phyloP scores from a whole-genome alignment of 2,113 vertebrate genomes.

The Piaya cayana region DNA sequence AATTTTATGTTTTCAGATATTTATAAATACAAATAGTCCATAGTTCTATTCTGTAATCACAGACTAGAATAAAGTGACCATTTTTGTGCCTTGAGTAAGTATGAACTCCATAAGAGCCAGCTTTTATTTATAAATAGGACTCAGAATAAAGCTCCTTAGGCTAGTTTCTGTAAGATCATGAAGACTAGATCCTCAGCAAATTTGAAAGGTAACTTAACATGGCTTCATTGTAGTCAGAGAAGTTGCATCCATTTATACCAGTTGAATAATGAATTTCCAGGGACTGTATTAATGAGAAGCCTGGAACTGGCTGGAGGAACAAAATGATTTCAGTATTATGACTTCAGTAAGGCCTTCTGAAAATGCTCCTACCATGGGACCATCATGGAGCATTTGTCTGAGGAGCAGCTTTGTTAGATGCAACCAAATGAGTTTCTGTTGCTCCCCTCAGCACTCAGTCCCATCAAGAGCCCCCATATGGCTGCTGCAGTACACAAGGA shows the following conservation, averaged over 20 bases:
- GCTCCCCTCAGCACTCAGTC: slow-evolving; percentile 49
- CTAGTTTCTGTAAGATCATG: background rate
- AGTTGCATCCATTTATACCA: slow-evolving; percentile 8
- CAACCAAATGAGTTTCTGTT: slow-evolving; percentile 52
- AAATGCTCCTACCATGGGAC: slow-evolving; percentile 26
- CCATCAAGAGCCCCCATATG: slow-evolving; percentile 33
- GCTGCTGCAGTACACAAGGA: slow-evolving; percentile 49
- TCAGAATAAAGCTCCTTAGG: background rate
- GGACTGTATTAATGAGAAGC: background rate
- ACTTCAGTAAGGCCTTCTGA: slow-evolving; percentile 44
- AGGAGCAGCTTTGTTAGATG: slow-evolving; percentile 46
- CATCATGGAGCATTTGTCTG: slow-evolving; percentile 30
- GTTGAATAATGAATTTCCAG: background rate
- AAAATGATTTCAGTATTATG: slow-evolving; percentile 50
- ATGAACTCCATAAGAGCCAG: background rate
- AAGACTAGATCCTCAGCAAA: background rate
- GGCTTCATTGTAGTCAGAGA: background rate
- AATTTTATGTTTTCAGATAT: background rate
- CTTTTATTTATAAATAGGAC: background rate
- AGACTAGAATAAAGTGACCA: background rate
- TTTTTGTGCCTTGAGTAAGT: background rate
- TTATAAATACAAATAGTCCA: background rate
- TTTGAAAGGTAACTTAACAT: background rate
- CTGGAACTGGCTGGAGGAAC: slow-evolving; percentile 35
- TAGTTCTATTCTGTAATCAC: background rate